A percentile compares a stretch with the other conserved stretches of the same genome.
These are phyloP conservation scores for Agrochola circellaris DNA, from an alignment of 2,888 invertebrate species.

Conservation along the genomic window DNA sequence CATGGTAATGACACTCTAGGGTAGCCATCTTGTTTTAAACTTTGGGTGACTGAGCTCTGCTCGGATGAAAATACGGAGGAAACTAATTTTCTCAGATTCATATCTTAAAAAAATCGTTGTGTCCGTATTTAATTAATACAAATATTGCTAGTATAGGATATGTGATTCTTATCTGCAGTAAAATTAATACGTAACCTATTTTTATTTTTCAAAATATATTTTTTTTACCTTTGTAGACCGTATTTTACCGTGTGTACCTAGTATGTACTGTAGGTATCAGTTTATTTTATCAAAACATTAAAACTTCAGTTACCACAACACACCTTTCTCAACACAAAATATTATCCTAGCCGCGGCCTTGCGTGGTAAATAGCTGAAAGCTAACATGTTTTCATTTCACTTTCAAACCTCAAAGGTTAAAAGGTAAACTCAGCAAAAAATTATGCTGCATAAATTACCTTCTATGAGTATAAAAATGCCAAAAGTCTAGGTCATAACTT, in stretches of 20 bases:
- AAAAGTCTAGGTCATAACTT: slow-evolving; percentile 12
- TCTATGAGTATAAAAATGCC: slow-evolving; percentile 7
- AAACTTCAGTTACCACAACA: slow-evolving; percentile 10
- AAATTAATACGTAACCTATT: not conserved
- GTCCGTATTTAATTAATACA: no score
- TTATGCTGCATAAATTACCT: slow-evolving; percentile 29
- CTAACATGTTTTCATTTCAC: slow-evolving; percentile 20
- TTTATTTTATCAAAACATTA: slow-evolving; percentile 2
- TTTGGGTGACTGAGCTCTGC: no score
- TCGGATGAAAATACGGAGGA: no score
- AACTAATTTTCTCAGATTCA: no score
- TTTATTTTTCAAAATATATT: not conserved
- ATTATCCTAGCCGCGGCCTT: slow-evolving; percentile 28
- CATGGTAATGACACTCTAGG: no score
- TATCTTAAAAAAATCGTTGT: no score
- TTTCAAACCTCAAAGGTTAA: slow-evolving; percentile 19
- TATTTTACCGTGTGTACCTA: not conserved
- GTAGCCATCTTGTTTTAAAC: no score
- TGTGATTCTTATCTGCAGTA: not conserved
- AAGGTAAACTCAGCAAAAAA: slow-evolving; percentile 9
- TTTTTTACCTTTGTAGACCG: not conserved
- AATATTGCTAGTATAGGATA: no score
- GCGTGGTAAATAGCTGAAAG: slow-evolving; percentile 32
- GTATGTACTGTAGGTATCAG: not conserved
- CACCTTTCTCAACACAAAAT: slow-evolving; percentile 22